Conservation (phyloP, 2,888 invertebrate species). For the Coelopa pilipes region DNA sequence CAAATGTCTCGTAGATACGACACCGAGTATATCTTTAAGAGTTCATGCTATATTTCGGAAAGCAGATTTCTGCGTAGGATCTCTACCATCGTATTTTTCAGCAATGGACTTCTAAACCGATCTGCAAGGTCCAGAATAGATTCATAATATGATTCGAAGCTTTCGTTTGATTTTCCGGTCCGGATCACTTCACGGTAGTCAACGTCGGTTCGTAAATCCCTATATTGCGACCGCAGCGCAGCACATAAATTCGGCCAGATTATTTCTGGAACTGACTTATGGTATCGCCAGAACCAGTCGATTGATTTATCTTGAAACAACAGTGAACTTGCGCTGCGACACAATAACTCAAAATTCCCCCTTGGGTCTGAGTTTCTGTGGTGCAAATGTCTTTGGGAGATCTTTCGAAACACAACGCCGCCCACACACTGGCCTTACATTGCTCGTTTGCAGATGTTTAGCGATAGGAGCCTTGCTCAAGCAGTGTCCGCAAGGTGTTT, state of each 20-base stretch:
- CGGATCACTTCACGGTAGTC: neutral
- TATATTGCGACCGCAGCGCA: neutral
- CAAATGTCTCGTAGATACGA: conserved; percentile 30
- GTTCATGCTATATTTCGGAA: conserved; percentile 34
- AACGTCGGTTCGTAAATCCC: neutral
- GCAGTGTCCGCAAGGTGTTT: no score
- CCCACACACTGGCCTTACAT: no score
- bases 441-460: no score
- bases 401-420: no score
- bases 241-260: neutral
- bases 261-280: neutral
- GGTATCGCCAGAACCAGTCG: conserved; percentile 2
- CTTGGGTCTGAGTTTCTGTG: no score
- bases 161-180: neutral
- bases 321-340: neutral
- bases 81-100: conserved; percentile 29
- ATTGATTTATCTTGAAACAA: neutral
- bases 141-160: neutral
- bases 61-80: conserved; percentile 26
- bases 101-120: conserved; percentile 9
- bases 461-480: no score
- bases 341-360: neutral
- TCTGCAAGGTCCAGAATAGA: conserved; percentile 29
- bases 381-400: no score
- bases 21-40: conserved; percentile 20